Conservation (phyloP, 2,888 invertebrate species). For the Caenorhabditis sinica region DNA sequence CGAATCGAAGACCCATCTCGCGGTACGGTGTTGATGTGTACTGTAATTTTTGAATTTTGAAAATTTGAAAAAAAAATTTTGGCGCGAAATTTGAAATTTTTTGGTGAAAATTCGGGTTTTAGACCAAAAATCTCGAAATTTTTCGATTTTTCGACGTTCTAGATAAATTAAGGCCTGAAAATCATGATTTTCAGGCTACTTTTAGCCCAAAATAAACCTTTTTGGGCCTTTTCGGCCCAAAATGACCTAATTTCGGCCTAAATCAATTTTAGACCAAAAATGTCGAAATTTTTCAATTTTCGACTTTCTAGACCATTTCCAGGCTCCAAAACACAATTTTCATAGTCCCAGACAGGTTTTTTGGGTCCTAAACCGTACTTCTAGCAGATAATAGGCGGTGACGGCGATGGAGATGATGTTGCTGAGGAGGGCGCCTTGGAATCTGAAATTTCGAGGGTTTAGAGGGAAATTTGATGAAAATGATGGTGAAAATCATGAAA, state of each 20-base stretch:
- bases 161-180: neutral
- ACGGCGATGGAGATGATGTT: constrained; percentile 61
- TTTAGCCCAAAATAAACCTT: neutral
- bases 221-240: neutral
- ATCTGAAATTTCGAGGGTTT: constrained; percentile 47
- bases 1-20: constrained; percentile 76
- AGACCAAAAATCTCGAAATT: neutral
- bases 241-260: too few species aligned
- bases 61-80: too few species aligned
- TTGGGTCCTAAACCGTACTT: constrained; percentile 31
- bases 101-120: neutral
- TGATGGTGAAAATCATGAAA: neutral
- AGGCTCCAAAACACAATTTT: neutral
- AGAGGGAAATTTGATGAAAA: neutral
- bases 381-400: constrained; percentile 61
- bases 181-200: neutral
- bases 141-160: neutral
- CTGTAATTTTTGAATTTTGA: constrained; percentile 31
- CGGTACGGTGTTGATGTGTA: constrained; percentile 51
- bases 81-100: constrained; percentile 1
- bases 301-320: neutral
- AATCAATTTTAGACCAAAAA: constrained; percentile 12
- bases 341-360: too few species aligned
- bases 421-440: constrained; percentile 67
- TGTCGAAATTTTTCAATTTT: neutral